phyloP scores from a whole-genome alignment of 1,140 invertebrate species.

The Drosophila neocordata region DNA sequence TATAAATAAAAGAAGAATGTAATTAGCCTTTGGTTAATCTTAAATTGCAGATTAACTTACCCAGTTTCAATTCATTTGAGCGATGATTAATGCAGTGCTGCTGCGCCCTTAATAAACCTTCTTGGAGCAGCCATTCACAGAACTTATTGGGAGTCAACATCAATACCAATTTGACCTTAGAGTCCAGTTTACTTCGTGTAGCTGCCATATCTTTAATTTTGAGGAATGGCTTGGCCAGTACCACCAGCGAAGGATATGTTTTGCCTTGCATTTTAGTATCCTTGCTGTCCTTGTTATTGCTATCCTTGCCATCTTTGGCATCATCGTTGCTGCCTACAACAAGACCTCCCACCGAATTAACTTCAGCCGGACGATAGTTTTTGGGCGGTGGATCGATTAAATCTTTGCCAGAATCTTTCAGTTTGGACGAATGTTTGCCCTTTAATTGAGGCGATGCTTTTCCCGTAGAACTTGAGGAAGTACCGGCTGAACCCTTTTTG shows the following conservation, averaged over 20 bases:
- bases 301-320: constrained; percentile 82
- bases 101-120: constrained; percentile 90
- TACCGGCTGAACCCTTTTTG: constrained; percentile 30
- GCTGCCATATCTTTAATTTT: constrained; percentile 86
- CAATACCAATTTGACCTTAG: constrained; percentile 91
- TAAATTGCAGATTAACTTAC: constrained; percentile 67
- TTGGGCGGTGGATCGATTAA: constrained; percentile 54
- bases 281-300: constrained; percentile 84
- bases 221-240: constrained; percentile 90
- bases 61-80: constrained; percentile 88
- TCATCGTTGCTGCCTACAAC: constrained; percentile 84
- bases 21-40: neutral
- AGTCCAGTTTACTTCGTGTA: constrained; percentile 86
- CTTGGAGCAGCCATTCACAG: constrained; percentile 94
- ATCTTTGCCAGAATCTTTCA: constrained; percentile 29
- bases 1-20: constrained; percentile 32
- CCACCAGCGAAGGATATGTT: constrained; percentile 92
- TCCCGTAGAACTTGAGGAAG: constrained; percentile 22
- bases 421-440: constrained; percentile 41
- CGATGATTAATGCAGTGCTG: constrained; percentile 89
- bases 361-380: constrained; percentile 86
- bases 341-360: constrained; percentile 87
- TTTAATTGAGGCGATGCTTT: constrained; percentile 58
- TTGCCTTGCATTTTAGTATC: constrained; percentile 90
- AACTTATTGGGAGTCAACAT: constrained; percentile 91